Evolutionary conservation across 1,140 invertebrate genomes (phyloP).

Genomic region (Apis florea): DNA sequence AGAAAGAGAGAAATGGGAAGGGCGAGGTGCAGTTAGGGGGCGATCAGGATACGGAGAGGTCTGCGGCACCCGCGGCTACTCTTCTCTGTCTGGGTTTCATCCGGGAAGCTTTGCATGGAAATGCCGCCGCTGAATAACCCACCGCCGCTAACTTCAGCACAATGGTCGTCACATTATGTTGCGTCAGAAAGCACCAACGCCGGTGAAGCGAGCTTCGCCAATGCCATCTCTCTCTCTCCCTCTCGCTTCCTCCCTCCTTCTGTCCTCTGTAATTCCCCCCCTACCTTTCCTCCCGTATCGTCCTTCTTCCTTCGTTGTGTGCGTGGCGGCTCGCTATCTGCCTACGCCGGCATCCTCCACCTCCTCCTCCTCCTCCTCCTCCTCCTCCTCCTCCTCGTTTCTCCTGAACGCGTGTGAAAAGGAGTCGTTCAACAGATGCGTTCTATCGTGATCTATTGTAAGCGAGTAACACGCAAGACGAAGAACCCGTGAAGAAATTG

Average conservation of each 20-base stretch:
- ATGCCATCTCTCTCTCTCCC: neutral
- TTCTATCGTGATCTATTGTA: slow-evolving; percentile 39
- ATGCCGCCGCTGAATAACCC: slow-evolving; percentile 72
- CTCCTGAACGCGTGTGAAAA: slow-evolving; percentile 34
- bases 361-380: neutral
- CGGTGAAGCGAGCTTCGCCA: slow-evolving; percentile 43
- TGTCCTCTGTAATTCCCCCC: slow-evolving; percentile 29
- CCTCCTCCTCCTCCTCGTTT: neutral
- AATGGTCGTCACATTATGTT: slow-evolving; percentile 75
- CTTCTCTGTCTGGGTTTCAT: slow-evolving; percentile 68
- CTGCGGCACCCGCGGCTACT: slow-evolving; percentile 72
- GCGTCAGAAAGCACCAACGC: slow-evolving; percentile 68
- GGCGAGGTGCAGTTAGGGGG: slow-evolving; percentile 69
- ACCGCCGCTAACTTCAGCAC: slow-evolving; percentile 72
- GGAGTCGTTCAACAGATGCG: slow-evolving; percentile 11
- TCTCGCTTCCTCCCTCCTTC: slow-evolving; percentile 43
- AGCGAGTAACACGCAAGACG: slow-evolving; percentile 20
- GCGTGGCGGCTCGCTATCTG: slow-evolving; percentile 17
- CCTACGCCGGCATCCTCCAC: slow-evolving; percentile 10
- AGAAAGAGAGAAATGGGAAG: slow-evolving; percentile 49
- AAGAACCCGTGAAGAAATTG: slow-evolving; percentile 24
- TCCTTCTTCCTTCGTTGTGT: slow-evolving; percentile 8
- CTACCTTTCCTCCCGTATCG: neutral
- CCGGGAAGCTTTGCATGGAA: slow-evolving; percentile 73
- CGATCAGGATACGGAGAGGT: slow-evolving; percentile 73